A percentile compares a stretch with the other conserved stretches of the same genome.
Evolutionary conservation across 2,113 vertebrate genomes (phyloP).

Genomic region (Mesembrinibis cayennensis): DNA sequence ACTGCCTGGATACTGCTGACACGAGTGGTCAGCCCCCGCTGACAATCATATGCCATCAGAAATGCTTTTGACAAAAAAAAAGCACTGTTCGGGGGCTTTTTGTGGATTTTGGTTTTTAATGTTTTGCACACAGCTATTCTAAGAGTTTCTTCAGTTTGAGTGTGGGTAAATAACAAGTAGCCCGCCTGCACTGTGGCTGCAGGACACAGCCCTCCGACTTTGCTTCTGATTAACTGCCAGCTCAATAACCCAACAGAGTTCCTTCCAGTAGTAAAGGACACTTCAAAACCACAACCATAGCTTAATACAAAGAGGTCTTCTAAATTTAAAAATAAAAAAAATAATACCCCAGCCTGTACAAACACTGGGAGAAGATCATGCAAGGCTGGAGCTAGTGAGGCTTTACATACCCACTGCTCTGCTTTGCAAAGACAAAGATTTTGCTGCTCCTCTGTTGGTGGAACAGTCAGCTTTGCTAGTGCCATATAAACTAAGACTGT

Average conservation of each 20-base stretch:
- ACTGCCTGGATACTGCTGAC: conserved; percentile 19
- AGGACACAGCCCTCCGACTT: not conserved
- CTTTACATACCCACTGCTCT: accelerated
- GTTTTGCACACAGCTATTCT: not conserved
- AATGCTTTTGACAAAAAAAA: not conserved
- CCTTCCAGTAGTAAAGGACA: not conserved
- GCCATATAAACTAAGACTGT: not conserved
- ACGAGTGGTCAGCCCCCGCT: not conserved
- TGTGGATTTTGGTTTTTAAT: not conserved
- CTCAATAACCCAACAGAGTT: not conserved
- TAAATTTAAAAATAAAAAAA: not conserved
- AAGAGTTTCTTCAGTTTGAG: not conserved
- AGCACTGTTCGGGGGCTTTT: not conserved
- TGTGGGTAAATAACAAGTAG: not conserved
- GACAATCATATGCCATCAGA: not conserved
- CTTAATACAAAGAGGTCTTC: not conserved
- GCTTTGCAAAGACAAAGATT: not conserved
- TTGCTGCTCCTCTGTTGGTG: not conserved
- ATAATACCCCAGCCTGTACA: not conserved
- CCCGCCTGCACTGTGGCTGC: not conserved
- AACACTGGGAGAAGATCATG: not conserved
- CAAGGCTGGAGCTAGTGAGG: not conserved
- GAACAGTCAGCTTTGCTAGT: not conserved
- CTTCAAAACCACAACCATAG: not conserved
- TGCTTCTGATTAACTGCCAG: not conserved